These are phyloP conservation scores for Heliocidaris erythrogramma DNA, from an alignment of 35 echinoderm and acorn worm genomes.

Conservation along the genomic window DNA sequence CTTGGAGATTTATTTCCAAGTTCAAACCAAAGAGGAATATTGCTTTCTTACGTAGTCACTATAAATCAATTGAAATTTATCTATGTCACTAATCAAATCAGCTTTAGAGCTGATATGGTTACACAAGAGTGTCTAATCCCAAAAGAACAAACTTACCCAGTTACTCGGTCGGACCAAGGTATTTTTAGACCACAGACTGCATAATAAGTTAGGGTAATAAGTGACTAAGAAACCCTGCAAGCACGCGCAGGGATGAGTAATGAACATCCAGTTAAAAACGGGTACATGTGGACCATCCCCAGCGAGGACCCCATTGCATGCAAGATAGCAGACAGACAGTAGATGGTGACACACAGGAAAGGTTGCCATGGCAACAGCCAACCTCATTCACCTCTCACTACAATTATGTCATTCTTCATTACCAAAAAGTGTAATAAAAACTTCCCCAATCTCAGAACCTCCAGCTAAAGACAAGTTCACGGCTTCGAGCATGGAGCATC, in stretches of 20 bases:
- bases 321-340: not conserved
- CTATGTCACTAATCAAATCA: too few species aligned
- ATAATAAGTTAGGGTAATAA: not conserved
- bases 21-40: too few species aligned
- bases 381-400: not conserved
- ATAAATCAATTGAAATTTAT: too few species aligned
- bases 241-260: not conserved
- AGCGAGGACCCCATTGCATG: not conserved
- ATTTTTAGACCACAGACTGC: not conserved
- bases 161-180: not conserved
- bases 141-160: not conserved
- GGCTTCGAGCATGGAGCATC: not conserved
- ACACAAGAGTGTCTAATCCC: too few species aligned
- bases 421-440: constrained; percentile 7
- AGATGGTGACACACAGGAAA: constrained; percentile 25
- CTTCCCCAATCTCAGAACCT: constrained; percentile 21
- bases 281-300: not conserved
- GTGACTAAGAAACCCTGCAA: not conserved
- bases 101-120: too few species aligned
- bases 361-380: constrained; percentile 3
- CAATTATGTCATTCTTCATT: constrained; percentile 41
- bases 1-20: too few species aligned
- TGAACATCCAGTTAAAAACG: not conserved
- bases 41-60: too few species aligned
- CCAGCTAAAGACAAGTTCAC: not conserved